Evolutionary conservation across 1,140 invertebrate genomes (phyloP).

Genomic region (Scaptomyza pallida): DNA sequence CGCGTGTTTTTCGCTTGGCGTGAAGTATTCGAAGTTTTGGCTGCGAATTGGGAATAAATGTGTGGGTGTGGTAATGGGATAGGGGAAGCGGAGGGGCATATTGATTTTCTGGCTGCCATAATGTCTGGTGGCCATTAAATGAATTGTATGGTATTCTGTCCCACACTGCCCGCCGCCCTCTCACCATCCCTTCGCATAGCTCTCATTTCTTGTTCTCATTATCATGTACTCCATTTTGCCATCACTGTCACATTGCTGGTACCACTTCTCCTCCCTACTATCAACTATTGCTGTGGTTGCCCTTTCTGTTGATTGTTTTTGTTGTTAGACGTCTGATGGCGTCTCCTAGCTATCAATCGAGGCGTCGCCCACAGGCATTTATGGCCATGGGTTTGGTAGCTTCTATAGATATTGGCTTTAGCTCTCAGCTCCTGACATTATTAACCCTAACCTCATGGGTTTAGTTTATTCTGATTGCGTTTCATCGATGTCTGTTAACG

Average conservation of each 20-base stretch:
- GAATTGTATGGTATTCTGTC: conserved; percentile 9
- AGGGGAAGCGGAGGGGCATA: background rate
- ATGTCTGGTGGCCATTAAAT: conserved; percentile 37
- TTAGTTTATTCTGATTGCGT: background rate
- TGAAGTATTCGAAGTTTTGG: conserved; percentile 36
- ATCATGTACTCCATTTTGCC: conserved; percentile 24
- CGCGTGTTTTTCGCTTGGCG: conserved; percentile 38
- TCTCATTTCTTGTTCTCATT: background rate
- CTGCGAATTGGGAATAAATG: conserved; percentile 8
- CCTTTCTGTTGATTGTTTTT: conserved; percentile 40
- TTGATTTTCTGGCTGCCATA: conserved; percentile 37
- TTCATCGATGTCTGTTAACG: background rate
- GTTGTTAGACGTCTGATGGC: conserved; percentile 8
- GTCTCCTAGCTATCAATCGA: conserved; percentile 22
- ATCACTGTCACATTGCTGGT: conserved; percentile 1
- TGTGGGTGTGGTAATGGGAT: background rate
- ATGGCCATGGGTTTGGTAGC: conserved; percentile 7
- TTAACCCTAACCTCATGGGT: conserved; percentile 10
- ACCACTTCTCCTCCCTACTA: background rate
- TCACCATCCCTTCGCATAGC: background rate
- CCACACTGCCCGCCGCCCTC: background rate
- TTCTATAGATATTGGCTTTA: conserved; percentile 8
- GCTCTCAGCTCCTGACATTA: conserved; percentile 12
- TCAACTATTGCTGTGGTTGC: conserved; percentile 15
- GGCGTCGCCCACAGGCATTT: conserved; percentile 23